Percentiles rank a stretch among this genome's conserved stretches.
phyloP scores from a whole-genome alignment of 2,797 vertebrate species.

The Lithobates sylvaticus region DNA sequence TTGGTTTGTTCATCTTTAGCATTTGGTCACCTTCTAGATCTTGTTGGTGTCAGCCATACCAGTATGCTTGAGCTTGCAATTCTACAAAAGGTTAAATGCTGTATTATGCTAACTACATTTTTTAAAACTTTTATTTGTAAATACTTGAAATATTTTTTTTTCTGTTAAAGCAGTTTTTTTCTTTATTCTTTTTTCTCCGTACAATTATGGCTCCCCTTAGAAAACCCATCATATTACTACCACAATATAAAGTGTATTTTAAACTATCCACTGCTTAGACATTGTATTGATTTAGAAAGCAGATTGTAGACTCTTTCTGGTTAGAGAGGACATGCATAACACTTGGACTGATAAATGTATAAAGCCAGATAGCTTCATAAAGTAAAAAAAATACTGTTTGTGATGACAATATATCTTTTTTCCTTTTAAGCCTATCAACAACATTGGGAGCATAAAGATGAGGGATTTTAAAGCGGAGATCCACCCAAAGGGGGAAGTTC shows the following conservation, averaged over 20 bases:
- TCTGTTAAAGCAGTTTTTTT: conserved; percentile 10
- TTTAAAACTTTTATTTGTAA: neutral
- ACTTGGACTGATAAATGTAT: conserved; percentile 49
- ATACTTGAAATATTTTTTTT: neutral
- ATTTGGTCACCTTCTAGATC: too few species aligned
- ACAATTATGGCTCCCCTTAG: conserved; percentile 35
- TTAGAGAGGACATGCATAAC: conserved; percentile 22
- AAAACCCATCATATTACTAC: conserved; percentile 29
- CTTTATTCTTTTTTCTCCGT: neutral
- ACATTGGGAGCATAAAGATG: too few species aligned
- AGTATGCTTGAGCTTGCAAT: too few species aligned
- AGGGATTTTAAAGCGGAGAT: too few species aligned
- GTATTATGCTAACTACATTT: neutral
- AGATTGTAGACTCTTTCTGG: conserved; percentile 33
- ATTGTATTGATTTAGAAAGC: conserved; percentile 51
- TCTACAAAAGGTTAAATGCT: too few species aligned
- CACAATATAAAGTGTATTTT: conserved; percentile 39
- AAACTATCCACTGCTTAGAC: conserved; percentile 38
- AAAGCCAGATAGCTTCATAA: conserved; percentile 11
- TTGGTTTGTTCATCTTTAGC: too few species aligned
- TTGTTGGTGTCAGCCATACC: too few species aligned
- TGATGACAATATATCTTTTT: conserved; percentile 31
- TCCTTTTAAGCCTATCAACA: conserved; percentile 21
- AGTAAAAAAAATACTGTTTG: conserved; percentile 5
- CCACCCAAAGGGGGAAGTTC: too few species aligned